Evolutionary conservation across 2,888 invertebrate genomes (phyloP), one percentile per base, ranked within the genome.

Genomic region (Sinopyrophorus schimmeli): DNA sequence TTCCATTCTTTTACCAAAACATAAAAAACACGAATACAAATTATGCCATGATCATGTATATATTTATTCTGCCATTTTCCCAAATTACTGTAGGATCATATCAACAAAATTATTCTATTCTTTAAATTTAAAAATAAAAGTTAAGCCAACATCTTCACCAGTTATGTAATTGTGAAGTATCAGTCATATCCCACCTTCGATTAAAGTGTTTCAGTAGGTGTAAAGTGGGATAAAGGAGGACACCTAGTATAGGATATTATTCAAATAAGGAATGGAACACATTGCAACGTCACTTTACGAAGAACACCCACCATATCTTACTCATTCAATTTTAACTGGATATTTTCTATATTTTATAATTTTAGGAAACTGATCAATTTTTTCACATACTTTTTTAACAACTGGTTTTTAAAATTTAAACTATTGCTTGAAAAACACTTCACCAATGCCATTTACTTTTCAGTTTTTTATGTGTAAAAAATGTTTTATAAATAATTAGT

Each of bases 181-280:
- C 2, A 27, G 3, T 16, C 23, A 9, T 23, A 16, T 3, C 23
- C 35, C 9, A 35, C 21, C 11, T 23, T 10, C n/a, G 15, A 21
- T 16, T 21, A 21, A 31, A 21, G 7, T n/a, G 9, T 12, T 20
- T 6, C 15, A 35, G 35, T 35, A 10, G 35, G 35, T 35, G 35
- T 21, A 1, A 23, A 35, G 35, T 35, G 35, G 35, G 35, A 18
- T 32, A 32, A 34, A 35, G 24, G 35, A 35, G 35, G 35, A 35
- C 35, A 20, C 14, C 9, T 7, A 35, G 20, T 15, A 16, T 11
- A 16, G 24, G 24, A 24, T 24, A 35, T 24, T 10, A 24, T 10
- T 23, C 35, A 9, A 6, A 35, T 35, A 35, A 35, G 35, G 35
- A 7, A 20, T 7, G 21, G 32, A 32, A 32, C 21, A 9, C 14